Evolutionary conservation across 2,888 invertebrate species (phyloP).

Genomic region (Clostera curtula): DNA sequence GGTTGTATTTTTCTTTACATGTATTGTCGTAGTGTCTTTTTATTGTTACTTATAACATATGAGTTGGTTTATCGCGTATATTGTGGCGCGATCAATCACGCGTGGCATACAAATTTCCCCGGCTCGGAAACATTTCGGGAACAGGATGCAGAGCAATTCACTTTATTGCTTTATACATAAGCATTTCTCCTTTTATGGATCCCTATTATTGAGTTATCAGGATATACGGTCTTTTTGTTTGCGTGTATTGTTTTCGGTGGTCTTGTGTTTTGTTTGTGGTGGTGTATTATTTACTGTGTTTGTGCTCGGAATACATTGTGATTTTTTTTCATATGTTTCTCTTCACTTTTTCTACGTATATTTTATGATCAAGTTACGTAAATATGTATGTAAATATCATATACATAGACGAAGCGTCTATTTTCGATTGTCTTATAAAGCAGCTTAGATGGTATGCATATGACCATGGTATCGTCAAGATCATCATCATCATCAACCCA

Average conservation of each 20-base stretch:
- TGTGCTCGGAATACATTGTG: too few relatives aligned
- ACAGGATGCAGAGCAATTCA: conserved; percentile 40
- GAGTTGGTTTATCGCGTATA: conserved; percentile 18
- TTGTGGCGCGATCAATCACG: conserved; percentile 41
- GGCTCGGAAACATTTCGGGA: conserved; percentile 25
- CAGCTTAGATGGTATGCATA: too few relatives aligned
- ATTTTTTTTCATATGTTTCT: too few relatives aligned
- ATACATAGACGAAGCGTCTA: too few relatives aligned
- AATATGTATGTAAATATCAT: too few relatives aligned
- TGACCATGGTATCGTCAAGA: too few relatives aligned
- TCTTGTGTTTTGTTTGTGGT: not conserved
- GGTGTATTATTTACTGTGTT: not conserved
- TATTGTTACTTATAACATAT: not conserved
- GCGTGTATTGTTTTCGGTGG: not conserved
- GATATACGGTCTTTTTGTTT: not conserved
- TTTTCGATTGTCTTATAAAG: too few relatives aligned
- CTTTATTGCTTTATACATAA: conserved; percentile 34
- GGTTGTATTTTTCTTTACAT: too few relatives aligned
- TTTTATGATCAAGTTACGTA: too few relatives aligned
- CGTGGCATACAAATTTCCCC: conserved; percentile 30
- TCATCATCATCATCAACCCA: too few relatives aligned
- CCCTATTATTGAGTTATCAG: conserved; percentile 7
- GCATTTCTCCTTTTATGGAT: conserved; percentile 19
- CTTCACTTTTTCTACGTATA: too few relatives aligned
- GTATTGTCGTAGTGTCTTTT: too few relatives aligned